Percentiles rank a stretch among this genome's conserved stretches.
Conservation (phyloP, 2,888 invertebrate genomes). For the Chironomus tentans region DNA sequence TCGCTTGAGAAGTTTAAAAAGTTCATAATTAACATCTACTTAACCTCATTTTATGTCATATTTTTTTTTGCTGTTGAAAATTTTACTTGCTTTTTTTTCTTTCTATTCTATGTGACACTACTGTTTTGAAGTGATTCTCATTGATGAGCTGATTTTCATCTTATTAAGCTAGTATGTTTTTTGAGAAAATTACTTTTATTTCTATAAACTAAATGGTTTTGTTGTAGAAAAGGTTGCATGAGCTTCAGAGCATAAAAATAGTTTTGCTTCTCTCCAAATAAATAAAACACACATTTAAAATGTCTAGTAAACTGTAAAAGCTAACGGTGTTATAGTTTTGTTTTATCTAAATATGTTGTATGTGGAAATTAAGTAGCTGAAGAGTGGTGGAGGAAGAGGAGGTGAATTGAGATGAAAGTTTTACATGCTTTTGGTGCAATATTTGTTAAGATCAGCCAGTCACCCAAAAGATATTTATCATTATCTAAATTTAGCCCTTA, state of each 20-base stretch:
- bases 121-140: not conserved
- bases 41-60: too few relatives aligned
- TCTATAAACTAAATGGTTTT: not conserved
- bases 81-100: not conserved
- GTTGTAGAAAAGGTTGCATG: not conserved
- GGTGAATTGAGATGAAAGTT: not conserved
- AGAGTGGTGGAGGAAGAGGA: not conserved
- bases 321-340: slow-evolving; percentile 20
- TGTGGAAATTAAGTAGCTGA: not conserved
- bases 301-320: slow-evolving; percentile 11
- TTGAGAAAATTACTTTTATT: not conserved
- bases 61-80: too few relatives aligned
- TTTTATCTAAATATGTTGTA: not conserved
- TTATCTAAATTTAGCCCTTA: not conserved
- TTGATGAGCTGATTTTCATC: too few relatives aligned
- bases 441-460: not conserved
- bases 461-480: not conserved
- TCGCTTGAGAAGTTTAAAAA: not conserved
- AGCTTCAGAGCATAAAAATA: not conserved
- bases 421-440: not conserved
- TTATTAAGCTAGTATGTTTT: too few relatives aligned
- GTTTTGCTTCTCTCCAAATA: not conserved
- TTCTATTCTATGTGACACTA: not conserved
- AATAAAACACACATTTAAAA: not conserved
- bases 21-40: too few relatives aligned